Percentiles rank a stretch among this genome's conserved stretches.
These are phyloP conservation scores for Phrynosoma blainvillii DNA, from an alignment of 2,113 vertebrate genomes.

Conservation along the genomic window DNA sequence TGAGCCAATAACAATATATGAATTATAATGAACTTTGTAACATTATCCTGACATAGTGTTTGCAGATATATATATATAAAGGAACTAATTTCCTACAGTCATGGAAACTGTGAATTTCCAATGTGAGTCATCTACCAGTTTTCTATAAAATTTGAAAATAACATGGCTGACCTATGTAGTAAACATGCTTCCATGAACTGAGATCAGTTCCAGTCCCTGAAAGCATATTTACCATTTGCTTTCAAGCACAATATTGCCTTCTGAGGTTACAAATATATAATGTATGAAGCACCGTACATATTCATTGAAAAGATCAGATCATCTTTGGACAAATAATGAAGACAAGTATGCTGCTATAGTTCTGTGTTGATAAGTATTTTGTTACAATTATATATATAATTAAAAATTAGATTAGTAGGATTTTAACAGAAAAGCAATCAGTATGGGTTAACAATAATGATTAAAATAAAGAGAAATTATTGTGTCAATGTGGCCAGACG, in stretches of 20 bases:
- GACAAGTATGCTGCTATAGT: background rate
- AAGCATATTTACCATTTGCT: background rate
- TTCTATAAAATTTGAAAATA: slow-evolving; percentile 13
- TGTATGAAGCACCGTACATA: background rate
- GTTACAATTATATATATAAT: background rate
- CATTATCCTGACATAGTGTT: slow-evolving; percentile 45
- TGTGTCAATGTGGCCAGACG: background rate
- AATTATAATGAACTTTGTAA: slow-evolving; percentile 56
- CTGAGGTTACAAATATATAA: background rate
- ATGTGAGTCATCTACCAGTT: background rate
- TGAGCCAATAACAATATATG: slow-evolving; percentile 72
- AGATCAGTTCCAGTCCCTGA: background rate
- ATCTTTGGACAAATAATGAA: background rate
- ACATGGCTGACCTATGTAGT: background rate
- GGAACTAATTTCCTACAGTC: slow-evolving; percentile 50
- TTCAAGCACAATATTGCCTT: background rate
- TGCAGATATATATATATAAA: slow-evolving; percentile 19
- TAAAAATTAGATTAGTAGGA: background rate
- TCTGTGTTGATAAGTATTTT: background rate
- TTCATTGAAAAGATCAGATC: background rate
- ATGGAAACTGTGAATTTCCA: slow-evolving; percentile 36
- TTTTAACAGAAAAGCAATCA: background rate
- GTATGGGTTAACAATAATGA: background rate
- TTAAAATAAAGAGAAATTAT: background rate
- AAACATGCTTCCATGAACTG: background rate